Evolutionary conservation across 2,797 vertebrate species (phyloP), one percentile per base, ranked within the genome.

Genomic region (Octomys mimax): DNA sequence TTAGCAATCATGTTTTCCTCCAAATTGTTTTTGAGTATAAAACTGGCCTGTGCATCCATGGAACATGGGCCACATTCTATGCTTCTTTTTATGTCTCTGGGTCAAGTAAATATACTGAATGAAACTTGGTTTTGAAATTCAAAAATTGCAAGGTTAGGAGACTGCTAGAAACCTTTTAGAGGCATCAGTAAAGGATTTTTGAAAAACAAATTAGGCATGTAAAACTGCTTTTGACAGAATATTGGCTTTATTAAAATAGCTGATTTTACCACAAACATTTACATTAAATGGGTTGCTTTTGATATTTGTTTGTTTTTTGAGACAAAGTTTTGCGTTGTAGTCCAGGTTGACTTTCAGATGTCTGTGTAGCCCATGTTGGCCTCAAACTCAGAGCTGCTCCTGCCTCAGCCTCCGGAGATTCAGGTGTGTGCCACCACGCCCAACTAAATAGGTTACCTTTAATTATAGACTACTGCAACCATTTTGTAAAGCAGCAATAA

Each of bases 401-500:
- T 54, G 52, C 52, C 13, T 54, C 52, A 14, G 52, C 52, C 52
- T 54, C 12, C 52, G 11, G 52, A 54, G 52, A 54, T 54, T 54
- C 5, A 42, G 22, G 5, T 6, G 2, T 26, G 39, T 12, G 21
- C 70, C 70, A 26, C 70, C 22, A 42, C 10, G 2, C 36, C 36
- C 36, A 73, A 39, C 70, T 80, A 84, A 80, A 87, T 33, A 59
- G 33, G n/a, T 70, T 70, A 33, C 16, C 87, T 94, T 85, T 93
- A 85, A 84, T 19, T 36, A 8, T 64, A 75, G 46, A 79, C 31
- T 75, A 8, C 59, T 78, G 11, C 18, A 52, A 39, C 31, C 26
- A 39, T 91, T 92, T 91, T 94, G 75, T 91, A 90, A 93, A 95
- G 26, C 36, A 90, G 73, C 9, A 52, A 88, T 13, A 85, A 19